Percentiles rank a stretch among this genome's conserved stretches.
Conservation (phyloP, 2,113 vertebrate genomes). For the Erpornis zantholeuca region DNA sequence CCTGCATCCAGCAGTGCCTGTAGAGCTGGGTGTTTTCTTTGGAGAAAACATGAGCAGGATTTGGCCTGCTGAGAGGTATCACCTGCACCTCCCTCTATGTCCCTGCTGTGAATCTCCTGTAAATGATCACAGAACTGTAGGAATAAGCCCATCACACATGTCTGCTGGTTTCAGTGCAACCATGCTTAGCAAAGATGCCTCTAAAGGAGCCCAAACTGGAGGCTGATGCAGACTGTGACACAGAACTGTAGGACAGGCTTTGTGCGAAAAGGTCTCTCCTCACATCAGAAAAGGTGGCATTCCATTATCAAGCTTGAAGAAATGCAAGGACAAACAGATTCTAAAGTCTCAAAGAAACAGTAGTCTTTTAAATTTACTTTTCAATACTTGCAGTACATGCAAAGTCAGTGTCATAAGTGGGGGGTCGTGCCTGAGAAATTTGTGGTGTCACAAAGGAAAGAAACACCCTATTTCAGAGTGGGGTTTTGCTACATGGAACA, state of each 20-base stretch:
- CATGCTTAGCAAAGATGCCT: neutral
- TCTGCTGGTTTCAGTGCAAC: neutral
- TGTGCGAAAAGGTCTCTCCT: neutral
- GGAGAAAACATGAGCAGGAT: neutral
- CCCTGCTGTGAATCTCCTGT: neutral
- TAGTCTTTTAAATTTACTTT: neutral
- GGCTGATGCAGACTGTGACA: neutral
- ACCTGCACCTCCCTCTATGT: neutral
- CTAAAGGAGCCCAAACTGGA: neutral
- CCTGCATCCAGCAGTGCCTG: neutral
- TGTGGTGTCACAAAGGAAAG: neutral
- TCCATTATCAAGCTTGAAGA: neutral
- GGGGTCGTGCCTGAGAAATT: neutral
- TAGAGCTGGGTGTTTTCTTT: neutral
- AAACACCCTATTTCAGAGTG: neutral
- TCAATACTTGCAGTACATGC: neutral
- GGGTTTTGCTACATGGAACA: neutral
- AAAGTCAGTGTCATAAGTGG: neutral
- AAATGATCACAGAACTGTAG: neutral
- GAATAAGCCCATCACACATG: rapidly evolving
- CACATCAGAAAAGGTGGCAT: neutral
- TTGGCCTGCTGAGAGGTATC: neutral
- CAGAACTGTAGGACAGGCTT: neutral
- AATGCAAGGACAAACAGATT: neutral
- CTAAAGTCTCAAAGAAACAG: neutral